Base-by-base conservation (phyloP, 1,140 invertebrate genomes). In the Aricia agestis region DNA sequence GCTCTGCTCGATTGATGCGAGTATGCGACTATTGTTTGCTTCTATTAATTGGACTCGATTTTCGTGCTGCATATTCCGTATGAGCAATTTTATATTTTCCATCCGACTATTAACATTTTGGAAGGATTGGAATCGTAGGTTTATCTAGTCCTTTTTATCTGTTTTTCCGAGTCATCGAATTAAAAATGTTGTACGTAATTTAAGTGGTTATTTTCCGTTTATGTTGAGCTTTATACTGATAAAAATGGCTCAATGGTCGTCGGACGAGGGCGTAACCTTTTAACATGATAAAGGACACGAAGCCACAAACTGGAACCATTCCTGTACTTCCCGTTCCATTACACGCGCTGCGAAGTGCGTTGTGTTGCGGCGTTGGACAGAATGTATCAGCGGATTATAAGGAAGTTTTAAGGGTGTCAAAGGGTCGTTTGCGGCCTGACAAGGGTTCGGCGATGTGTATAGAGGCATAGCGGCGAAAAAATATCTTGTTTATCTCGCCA, bases 31-130 rank as follows among this genome's bases (percentile, higher is more conserved):
- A 63, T 63, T 63, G 59, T 63, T 63, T 63, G 59, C 59, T 63
- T 25, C 59, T 63, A 63, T 63, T 63, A 63, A 63, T 63, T 63
- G 59, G 59, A 63, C 31, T 63, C 59, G 18, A 63, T 63, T 63
- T 63, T 63, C 45, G 58, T 18, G 58, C n/a, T 17, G 3, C 18
- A 18, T 63, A 63, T 52, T 52, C 13, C 45, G 45, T 52, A 52
- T 52, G 45, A 52, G 45, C 10, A 52, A 52, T 52, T 52, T 52
- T 52, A 52, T 52, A 52, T 52, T 52, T 52, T 52, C 6, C 6
- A 15, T 15, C 9, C 45, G 7, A 52, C 45, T 52, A 52, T 52
- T 52, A 13, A 52, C 45, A 52, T 52, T 52, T 52, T 13, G 13
- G 11, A 52, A 52, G 45, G 45, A 52, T 52, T 52, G 45, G 13